A percentile compares a stretch with the other conserved stretches of the same genome.
Conservation (phyloP, 2,888 invertebrate species). For the Cephus sareptanus region DNA sequence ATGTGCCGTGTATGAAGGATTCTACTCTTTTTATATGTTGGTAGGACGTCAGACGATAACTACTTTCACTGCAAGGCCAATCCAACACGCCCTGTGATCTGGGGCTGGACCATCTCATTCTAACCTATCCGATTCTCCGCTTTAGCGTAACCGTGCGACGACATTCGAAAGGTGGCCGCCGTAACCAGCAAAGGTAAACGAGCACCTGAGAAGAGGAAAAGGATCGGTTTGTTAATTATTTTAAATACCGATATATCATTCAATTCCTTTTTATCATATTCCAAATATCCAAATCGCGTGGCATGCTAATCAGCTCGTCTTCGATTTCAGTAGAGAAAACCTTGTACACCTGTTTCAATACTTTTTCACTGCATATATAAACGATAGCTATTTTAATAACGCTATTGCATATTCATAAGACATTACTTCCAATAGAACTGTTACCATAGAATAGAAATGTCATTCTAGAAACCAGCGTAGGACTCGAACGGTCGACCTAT, state of each 20-base stretch:
- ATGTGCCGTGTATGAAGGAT: slow-evolving; percentile 34
- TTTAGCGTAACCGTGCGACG: slow-evolving; percentile 4
- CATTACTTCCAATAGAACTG: not conserved
- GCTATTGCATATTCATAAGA: not conserved
- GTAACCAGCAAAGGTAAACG: not conserved
- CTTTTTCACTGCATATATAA: not conserved
- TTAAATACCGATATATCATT: not conserved
- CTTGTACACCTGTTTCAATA: not conserved
- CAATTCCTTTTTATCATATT: not conserved
- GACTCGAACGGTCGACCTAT: not conserved
- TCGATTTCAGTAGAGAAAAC: not conserved
- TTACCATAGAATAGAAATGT: not conserved
- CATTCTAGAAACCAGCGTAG: not conserved
- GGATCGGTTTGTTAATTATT: not conserved
- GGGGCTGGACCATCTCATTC: slow-evolving; percentile 25
- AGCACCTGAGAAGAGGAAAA: not conserved
- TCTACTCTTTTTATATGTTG: slow-evolving; percentile 44
- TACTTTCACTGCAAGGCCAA: slow-evolving; percentile 38
- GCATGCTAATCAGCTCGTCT: not conserved
- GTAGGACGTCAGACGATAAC: slow-evolving; percentile 5
- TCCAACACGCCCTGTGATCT: slow-evolving; percentile 30
- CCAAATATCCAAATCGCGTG: not conserved
- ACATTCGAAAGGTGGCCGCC: slow-evolving; percentile 19
- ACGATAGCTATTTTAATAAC: not conserved
- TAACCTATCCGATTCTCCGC: slow-evolving; percentile 27